These are phyloP conservation scores for Sclerurus mexicanus DNA, from an alignment of 2,113 vertebrate genomes.

Conservation along the genomic window DNA sequence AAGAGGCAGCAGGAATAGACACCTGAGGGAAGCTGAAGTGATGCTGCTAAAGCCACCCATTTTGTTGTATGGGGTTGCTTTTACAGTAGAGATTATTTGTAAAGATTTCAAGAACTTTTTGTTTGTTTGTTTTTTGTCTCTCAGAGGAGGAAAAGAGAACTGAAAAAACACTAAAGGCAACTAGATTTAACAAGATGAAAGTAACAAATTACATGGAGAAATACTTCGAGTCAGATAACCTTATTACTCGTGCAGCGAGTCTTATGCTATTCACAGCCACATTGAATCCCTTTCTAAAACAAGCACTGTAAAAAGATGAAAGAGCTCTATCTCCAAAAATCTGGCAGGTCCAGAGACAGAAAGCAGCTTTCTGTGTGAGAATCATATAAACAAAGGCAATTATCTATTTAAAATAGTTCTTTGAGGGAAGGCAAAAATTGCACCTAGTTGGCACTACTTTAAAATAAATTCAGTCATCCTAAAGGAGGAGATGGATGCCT, in stretches of 20 bases:
- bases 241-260: neutral
- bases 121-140: neutral
- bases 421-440: conserved; percentile 52
- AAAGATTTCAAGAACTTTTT: neutral
- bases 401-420: conserved; percentile 61
- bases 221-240: conserved; percentile 50
- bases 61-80: neutral
- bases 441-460: conserved; percentile 55
- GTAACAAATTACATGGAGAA: neutral
- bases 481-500: conserved; percentile 13
- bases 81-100: neutral
- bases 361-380: conserved; percentile 37
- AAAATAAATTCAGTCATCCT: conserved; percentile 73
- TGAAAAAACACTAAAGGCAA: neutral
- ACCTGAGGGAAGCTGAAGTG: neutral
- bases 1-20: neutral
- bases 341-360: conserved; percentile 40
- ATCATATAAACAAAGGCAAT: conserved; percentile 60
- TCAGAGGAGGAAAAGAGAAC: neutral
- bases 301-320: conserved; percentile 65
- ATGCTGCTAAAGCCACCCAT: neutral
- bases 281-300: conserved; percentile 48
- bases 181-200: neutral
- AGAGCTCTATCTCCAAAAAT: conserved; percentile 58
- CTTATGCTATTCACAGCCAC: neutral